Conservation (phyloP, 64 coral and sea anemone genomes). For the Actinia equina region DNA sequence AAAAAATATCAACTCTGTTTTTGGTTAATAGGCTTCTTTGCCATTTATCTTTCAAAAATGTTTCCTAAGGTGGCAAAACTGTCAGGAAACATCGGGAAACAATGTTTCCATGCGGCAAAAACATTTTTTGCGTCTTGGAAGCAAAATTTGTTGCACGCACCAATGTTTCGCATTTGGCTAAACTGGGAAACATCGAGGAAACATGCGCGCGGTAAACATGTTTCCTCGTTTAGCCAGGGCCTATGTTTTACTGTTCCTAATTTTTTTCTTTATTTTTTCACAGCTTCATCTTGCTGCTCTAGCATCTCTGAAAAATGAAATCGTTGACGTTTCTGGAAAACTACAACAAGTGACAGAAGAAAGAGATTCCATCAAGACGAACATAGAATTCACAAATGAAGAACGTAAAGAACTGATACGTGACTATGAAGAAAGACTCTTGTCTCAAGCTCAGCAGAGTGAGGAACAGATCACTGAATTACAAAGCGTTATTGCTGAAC, state of each 20-base stretch:
- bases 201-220: too few relatives aligned
- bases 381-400: constrained; percentile 38
- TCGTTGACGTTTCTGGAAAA: constrained; percentile 82
- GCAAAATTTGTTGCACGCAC: too few relatives aligned
- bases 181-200: too few relatives aligned
- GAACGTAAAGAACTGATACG: constrained; percentile 73
- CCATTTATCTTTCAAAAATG: too few relatives aligned
- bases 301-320: constrained; percentile 96
- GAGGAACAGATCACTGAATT: constrained; percentile 89
- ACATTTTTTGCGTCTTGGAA: too few relatives aligned
- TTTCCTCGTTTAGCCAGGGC: too few relatives aligned
- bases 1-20: too few relatives aligned
- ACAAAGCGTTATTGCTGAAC: constrained; percentile 87
- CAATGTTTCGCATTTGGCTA: too few relatives aligned
- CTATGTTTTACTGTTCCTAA: background rate
- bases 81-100: too few relatives aligned
- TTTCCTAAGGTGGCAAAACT: too few relatives aligned
- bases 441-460: constrained; percentile 62
- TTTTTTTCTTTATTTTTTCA: background rate
- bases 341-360: constrained; percentile 83
- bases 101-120: too few relatives aligned
- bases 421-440: constrained; percentile 64
- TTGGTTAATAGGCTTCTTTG: too few relatives aligned
- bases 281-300: constrained; percentile 84
- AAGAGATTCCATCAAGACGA: constrained; percentile 52